These are phyloP conservation scores for Anagrus nilaparvatae DNA, from an alignment of 1,140 invertebrate genomes.

Conservation along the genomic window DNA sequence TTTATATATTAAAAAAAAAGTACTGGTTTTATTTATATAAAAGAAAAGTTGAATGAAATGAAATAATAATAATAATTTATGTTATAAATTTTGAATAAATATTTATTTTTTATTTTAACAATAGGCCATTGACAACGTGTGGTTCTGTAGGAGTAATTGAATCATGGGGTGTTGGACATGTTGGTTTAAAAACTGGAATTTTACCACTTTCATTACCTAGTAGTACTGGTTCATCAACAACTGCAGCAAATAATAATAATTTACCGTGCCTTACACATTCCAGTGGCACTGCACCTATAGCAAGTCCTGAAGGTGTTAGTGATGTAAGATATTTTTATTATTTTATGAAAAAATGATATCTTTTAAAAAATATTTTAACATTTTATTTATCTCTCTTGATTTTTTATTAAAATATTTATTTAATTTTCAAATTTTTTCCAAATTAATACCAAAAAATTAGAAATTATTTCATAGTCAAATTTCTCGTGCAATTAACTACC, in stretches of 20 bases:
- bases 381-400: constrained; percentile 1
- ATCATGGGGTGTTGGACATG: constrained; percentile 35
- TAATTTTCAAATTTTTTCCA: too few relatives aligned
- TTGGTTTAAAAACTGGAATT: constrained; percentile 23
- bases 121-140: constrained; percentile 46
- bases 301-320: constrained; percentile 43
- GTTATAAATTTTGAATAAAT: too few relatives aligned
- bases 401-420: too few relatives aligned
- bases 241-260: constrained; percentile 21
- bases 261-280: constrained; percentile 22
- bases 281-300: constrained; percentile 38
- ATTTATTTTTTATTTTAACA: too few relatives aligned
- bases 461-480: too few relatives aligned
- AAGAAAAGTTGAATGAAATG: too few relatives aligned
- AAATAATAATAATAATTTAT: too few relatives aligned
- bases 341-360: too few relatives aligned
- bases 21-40: too few relatives aligned
- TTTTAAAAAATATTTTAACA: constrained; percentile 7
- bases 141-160: constrained; percentile 42
- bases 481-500: too few relatives aligned
- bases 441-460: too few relatives aligned
- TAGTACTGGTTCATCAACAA: constrained; percentile 27
- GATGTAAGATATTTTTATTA: constrained; percentile 30
- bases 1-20: too few relatives aligned
- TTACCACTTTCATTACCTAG: constrained; percentile 30